phyloP scores from a whole-genome alignment of 2,888 invertebrate species.

The Pseudolycoriella hygida region DNA sequence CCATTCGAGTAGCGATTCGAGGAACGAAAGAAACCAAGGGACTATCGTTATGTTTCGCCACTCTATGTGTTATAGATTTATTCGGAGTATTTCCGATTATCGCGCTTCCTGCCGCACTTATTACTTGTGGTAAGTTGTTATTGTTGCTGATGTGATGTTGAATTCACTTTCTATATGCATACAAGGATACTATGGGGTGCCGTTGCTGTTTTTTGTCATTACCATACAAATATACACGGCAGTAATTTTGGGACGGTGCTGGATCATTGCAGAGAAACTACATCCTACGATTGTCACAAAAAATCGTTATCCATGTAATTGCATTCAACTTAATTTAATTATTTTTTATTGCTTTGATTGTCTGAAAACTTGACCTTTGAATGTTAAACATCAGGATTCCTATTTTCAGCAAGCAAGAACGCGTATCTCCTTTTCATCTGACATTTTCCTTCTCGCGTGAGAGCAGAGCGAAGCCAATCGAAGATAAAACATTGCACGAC shows the following conservation, averaged over 20 bases:
- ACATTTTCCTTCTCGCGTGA: too few species aligned
- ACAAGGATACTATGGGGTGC: slow-evolving; percentile 49
- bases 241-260: slow-evolving; percentile 57
- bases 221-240: slow-evolving; percentile 67
- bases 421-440: too few species aligned
- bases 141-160: background rate
- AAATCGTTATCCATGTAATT: slow-evolving; percentile 29
- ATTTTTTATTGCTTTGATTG: too few species aligned
- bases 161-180: too few species aligned
- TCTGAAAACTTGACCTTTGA: too few species aligned
- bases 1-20: background rate
- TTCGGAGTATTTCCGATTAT: slow-evolving; percentile 73
- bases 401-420: too few species aligned
- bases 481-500: too few species aligned
- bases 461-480: too few species aligned
- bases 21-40: slow-evolving; percentile 22
- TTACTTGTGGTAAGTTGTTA: slow-evolving; percentile 46
- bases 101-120: slow-evolving; percentile 53
- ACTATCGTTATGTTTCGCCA: slow-evolving; percentile 49
- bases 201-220: slow-evolving; percentile 46
- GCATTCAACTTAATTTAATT: slow-evolving; percentile 1
- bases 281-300: slow-evolving; percentile 44
- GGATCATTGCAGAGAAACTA: slow-evolving; percentile 59
- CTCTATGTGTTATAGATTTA: slow-evolving; percentile 60
- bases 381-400: too few species aligned